Percentiles rank a stretch among this genome's conserved stretches.
These are phyloP conservation scores for Mobula hypostoma DNA, from an alignment of 2,113 vertebrate genomes.

Conservation along the genomic window DNA sequence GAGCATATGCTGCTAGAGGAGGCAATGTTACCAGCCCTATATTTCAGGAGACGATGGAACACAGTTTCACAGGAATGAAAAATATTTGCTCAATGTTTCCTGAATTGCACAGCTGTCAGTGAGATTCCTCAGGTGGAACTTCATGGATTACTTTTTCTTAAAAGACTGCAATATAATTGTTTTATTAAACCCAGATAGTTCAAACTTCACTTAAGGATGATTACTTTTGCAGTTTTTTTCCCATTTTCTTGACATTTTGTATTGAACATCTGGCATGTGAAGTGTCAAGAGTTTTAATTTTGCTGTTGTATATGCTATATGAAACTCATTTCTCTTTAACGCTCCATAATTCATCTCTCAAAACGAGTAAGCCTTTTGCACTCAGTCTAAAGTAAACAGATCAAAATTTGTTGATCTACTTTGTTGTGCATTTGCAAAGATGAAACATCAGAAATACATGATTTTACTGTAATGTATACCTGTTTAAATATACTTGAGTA, in stretches of 20 bases:
- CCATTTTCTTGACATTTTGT: not conserved
- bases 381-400: not conserved
- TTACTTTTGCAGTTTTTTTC: not conserved
- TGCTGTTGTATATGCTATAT: not conserved
- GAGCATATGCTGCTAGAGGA: not conserved
- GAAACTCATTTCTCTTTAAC: not conserved
- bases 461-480: constrained; percentile 7
- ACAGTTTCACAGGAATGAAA: not conserved
- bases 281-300: not conserved
- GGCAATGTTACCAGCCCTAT: not conserved
- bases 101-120: not conserved
- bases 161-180: not conserved
- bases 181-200: not conserved
- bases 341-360: not conserved
- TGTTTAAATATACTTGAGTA: constrained; percentile 5
- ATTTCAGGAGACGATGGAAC: not conserved
- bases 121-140: not conserved
- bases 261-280: not conserved
- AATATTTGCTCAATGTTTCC: not conserved
- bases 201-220: too few relatives aligned
- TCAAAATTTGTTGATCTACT: constrained; percentile 5
- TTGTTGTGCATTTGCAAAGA: not conserved
- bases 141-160: not conserved
- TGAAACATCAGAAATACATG: not conserved
- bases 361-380: not conserved